Base-by-base conservation (phyloP, 1,140 invertebrate species). In the Drosophila nigrodunni region DNA sequence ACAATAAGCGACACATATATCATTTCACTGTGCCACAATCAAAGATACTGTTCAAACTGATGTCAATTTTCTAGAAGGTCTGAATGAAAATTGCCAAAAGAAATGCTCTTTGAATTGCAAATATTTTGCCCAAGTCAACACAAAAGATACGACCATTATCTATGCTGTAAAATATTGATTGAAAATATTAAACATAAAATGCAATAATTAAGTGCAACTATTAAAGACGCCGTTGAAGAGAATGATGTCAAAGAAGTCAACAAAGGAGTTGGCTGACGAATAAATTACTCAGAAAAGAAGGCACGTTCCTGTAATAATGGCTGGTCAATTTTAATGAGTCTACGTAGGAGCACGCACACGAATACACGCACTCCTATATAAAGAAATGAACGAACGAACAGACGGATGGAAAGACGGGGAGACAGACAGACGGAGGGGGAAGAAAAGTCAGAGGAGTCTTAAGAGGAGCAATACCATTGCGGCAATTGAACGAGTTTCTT, bases 311-410 rank as follows among this genome's bases (percentile, higher is more conserved):
- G 77, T 78, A 82, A 87, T 87, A 87, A 87, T 88, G 83, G 83
- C 70, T 82, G 67, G 76, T 87, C 80, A 79, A 87, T 87, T 87
- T 88, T 87, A 87, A 87, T 82, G 83, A 88, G 79, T 87, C 86
- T 80, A 80, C 83, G 69, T 57, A 74, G 62, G 67, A 77, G 68
- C 77, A 74, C 70, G 70, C 74, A 64, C 61, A 64, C 34, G 57
- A 37, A 52, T 47, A 69, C 30, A 70, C 47, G 25, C 46, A 30
- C 49, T 18, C 35, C 18, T 55, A 21, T 35, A 52, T 43, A 15
- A 18, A 47, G 35, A 69, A 49, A 64, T 21, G 39, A 41, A 62
- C 49, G 35, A 34, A 46, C 39, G 52, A 4, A 61, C 41, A 3
- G 15, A 65, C 46, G 34, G 18, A 15, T 1, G 15, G 15, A 15